Conservation (phyloP, 2,113 vertebrate species). For the Thomomys bottae region DNA sequence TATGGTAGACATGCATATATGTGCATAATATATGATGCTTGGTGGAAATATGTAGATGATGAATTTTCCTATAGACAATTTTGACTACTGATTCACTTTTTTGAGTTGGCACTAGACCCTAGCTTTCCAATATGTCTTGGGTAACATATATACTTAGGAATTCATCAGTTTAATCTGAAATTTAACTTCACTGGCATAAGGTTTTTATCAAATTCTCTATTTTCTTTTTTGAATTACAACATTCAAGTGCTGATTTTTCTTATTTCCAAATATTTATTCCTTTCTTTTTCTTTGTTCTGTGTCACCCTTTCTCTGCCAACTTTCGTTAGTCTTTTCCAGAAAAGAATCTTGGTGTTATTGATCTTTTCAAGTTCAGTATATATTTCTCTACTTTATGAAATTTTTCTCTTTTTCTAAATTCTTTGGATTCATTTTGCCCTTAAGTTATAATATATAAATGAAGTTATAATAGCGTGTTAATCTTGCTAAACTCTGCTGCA, state of each 20-base stretch:
- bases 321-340: conserved; percentile 22
- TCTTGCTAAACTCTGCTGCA: neutral
- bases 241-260: neutral
- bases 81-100: conserved; percentile 28
- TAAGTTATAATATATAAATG: neutral
- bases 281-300: conserved; percentile 37
- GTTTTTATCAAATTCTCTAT: conserved; percentile 2
- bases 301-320: neutral
- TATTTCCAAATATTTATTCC: conserved; percentile 35
- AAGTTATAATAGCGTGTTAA: too few relatives aligned
- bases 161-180: conserved; percentile 33
- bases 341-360: neutral
- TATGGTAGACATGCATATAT: neutral
- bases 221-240: conserved; percentile 10
- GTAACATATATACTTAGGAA: conserved; percentile 42
- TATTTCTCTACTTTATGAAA: neutral
- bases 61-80: neutral
- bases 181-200: conserved; percentile 19
- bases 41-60: neutral
- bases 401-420: neutral
- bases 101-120: conserved; percentile 21
- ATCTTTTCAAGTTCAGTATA: neutral
- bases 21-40: neutral
- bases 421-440: neutral
- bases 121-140: conserved; percentile 39